Evolutionary conservation across 2,888 invertebrate species (phyloP).

Genomic region (Venusia cambrica): DNA sequence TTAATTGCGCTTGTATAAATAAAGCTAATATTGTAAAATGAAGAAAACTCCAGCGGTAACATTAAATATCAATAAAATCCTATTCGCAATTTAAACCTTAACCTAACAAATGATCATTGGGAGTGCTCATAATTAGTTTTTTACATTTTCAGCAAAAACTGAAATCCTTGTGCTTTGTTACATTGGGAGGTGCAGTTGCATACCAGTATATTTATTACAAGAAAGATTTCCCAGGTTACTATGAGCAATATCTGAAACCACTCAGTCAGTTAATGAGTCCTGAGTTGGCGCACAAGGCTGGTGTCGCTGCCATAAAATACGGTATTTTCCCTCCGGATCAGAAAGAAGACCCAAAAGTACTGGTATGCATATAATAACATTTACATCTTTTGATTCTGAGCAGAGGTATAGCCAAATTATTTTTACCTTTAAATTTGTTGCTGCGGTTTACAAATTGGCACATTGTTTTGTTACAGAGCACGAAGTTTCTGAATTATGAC

Average conservation of each 20-base stretch:
- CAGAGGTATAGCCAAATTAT: too few relatives aligned
- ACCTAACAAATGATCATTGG: too few relatives aligned
- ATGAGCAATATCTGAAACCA: slow-evolving; percentile 87
- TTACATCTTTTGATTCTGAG: too few relatives aligned
- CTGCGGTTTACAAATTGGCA: too few relatives aligned
- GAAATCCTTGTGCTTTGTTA: slow-evolving; percentile 83
- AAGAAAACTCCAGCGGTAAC: too few relatives aligned
- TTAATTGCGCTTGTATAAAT: too few relatives aligned
- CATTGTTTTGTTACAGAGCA: slow-evolving; percentile 76
- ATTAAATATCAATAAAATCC: too few relatives aligned
- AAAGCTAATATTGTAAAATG: too few relatives aligned
- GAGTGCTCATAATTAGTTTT: slow-evolving; percentile 6
- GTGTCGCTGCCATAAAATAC: slow-evolving; percentile 88
- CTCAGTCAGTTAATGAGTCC: slow-evolving; percentile 85
- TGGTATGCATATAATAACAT: slow-evolving; percentile 85
- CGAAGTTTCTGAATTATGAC: slow-evolving; percentile 85
- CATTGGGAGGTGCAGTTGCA: slow-evolving; percentile 83
- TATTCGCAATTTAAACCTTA: too few relatives aligned
- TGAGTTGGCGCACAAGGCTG: slow-evolving; percentile 91
- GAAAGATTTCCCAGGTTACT: slow-evolving; percentile 90
- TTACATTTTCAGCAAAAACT: slow-evolving; percentile 82
- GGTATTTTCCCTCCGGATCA: slow-evolving; percentile 84
- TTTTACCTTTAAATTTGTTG: too few relatives aligned
- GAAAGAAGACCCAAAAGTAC: slow-evolving; percentile 81
- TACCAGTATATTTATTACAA: slow-evolving; percentile 86